phyloP scores from a whole-genome alignment of 2,888 invertebrate genomes.

The Agrotis segetum region DNA sequence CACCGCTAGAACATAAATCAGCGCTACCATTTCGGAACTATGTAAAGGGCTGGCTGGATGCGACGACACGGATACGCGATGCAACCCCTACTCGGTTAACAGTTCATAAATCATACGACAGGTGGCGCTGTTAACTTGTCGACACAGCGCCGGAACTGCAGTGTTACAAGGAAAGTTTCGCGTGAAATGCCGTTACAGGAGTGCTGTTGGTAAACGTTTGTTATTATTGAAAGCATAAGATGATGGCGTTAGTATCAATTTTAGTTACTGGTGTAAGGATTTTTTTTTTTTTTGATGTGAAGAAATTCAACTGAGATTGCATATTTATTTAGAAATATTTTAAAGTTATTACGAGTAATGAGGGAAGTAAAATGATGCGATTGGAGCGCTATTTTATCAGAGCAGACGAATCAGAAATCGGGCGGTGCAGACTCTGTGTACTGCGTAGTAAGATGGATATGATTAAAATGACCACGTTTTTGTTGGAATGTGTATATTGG shows the following conservation, averaged over 20 bases:
- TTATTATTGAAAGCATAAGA: background rate
- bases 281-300: background rate
- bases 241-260: background rate
- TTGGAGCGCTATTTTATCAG: background rate
- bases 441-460: background rate
- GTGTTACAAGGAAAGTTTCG: background rate
- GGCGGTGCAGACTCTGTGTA: background rate
- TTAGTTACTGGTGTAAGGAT: background rate
- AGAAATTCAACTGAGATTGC: background rate
- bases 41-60: background rate
- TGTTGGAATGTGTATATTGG: too few relatives aligned
- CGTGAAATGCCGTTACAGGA: background rate
- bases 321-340: background rate
- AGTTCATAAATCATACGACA: conserved; percentile 5
- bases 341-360: background rate
- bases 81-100: conserved; percentile 10
- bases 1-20: background rate
- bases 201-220: background rate
- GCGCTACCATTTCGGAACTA: background rate
- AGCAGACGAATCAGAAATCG: background rate
- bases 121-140: background rate
- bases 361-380: background rate
- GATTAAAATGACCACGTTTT: too few relatives aligned
- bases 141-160: background rate
- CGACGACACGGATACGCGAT: background rate